phyloP scores from a whole-genome alignment of 2,888 invertebrate species.

The Aleiodes alternator region DNA sequence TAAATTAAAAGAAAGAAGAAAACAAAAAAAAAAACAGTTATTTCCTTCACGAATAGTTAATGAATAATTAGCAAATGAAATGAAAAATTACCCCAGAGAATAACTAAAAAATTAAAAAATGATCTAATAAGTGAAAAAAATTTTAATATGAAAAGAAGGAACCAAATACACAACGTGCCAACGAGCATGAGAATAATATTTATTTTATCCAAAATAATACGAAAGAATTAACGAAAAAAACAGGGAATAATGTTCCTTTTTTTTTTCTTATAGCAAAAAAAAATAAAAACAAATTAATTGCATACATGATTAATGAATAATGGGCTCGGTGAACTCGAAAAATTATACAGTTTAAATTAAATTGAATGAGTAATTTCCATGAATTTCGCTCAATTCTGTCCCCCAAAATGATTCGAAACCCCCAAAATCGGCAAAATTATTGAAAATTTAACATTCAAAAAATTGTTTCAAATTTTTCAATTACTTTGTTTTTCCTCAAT shows the following conservation, averaged over 20 bases:
- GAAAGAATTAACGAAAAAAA: neutral
- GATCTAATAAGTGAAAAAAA: slow-evolving; percentile 25
- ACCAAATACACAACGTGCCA: slow-evolving; percentile 56
- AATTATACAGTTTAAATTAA: neutral
- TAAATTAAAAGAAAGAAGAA: no score
- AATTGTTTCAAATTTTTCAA: no score
- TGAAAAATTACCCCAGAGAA: no score
- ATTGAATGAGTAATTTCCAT: no score
- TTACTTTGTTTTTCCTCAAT: slow-evolving; percentile 33
- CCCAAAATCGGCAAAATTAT: no score
- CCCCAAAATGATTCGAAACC: no score
- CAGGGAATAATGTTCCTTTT: no score
- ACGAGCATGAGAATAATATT: slow-evolving; percentile 47
- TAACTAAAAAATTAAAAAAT: neutral
- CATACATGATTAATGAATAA: neutral
- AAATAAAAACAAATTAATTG: neutral
- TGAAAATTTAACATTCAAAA: no score
- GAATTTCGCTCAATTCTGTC: no score
- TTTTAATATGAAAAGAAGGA: slow-evolving; percentile 44
- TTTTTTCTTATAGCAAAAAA: neutral
- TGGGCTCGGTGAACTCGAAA: neutral
- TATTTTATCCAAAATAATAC: slow-evolving; percentile 13
- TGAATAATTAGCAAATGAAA: no score
- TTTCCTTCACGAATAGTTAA: no score
- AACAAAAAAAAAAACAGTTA: no score